Base-by-base conservation (phyloP, 1,140 invertebrate genomes). In the Aporrectodea caliginosa region DNA sequence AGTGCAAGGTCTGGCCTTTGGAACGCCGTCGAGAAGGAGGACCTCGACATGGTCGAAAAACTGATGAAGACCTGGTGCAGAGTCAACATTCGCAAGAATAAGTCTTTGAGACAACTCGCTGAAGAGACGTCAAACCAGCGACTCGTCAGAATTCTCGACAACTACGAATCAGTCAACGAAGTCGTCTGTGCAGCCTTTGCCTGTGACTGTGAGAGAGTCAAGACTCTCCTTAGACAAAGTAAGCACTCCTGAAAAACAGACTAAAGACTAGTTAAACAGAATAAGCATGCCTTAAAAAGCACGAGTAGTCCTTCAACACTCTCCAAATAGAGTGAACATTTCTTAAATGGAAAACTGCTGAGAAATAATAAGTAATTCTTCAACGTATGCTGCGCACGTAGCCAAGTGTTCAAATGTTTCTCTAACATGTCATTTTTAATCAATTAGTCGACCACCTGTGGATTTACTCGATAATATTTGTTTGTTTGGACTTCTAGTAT, bases 1-100 rank as follows among this genome's bases (percentile, higher is more conserved):
- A 75, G 27, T 29, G 80, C 77, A n/a, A 82, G 75, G 35, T 82
- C 80, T 6, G 81, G 81, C 29, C 35, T 82, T 1, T 82, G 81
- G 81, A 81, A 77, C 43, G 80, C 81, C 12, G 80, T 82, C 78
- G 71, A 78, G 77, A 34, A 33, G 22, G 34, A 82, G 69, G 72
- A 82, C 29, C 35, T 77, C 16, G 76, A 74, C 16, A 22, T 78
- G n/a, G 79, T 78, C n/a, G 79, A 82, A 73, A 68, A 78, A 58
- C 75, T 80, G 16, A 34, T 82, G 77, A 79, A 77, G 43, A 31
- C 77, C 14, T 82, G 81, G 81, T 79, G 78, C 35, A 68, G 81
- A 69, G 81, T 82, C 22, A 77, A 81, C 31, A 43, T 78, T 27
- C 16, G 27, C 30, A 75, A 34, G 22, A 78, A 81, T 43, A 81